Evolutionary conservation across 2,888 invertebrate species (phyloP).

Genomic region (Antitype chi): DNA sequence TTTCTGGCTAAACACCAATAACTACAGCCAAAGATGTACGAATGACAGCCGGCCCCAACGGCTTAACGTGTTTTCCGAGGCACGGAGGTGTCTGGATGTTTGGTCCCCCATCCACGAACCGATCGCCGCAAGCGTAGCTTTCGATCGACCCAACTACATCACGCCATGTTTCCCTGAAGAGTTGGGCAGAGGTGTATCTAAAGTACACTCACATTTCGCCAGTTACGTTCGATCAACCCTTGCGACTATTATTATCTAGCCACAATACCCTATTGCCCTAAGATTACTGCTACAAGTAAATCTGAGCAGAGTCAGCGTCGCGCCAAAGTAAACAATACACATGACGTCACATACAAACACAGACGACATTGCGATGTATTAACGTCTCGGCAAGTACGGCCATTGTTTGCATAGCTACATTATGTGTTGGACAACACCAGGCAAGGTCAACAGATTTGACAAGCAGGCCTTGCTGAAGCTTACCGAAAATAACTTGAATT

Average conservation of each 20-base stretch:
- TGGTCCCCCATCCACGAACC: neutral
- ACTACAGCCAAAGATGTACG: neutral
- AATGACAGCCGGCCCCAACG: neutral
- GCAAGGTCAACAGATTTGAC: slow-evolving; percentile 44
- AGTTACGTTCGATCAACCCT: neutral
- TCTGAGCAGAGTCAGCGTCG: slow-evolving; percentile 25
- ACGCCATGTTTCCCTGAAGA: too few species aligned
- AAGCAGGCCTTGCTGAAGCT: slow-evolving; percentile 32
- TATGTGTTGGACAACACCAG: slow-evolving; percentile 26
- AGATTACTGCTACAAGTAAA: slow-evolving; percentile 18
- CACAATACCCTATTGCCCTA: neutral
- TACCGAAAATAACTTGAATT: slow-evolving; percentile 20
- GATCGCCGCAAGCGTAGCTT: neutral
- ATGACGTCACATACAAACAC: slow-evolving; percentile 55
- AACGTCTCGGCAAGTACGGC: slow-evolving; percentile 21
- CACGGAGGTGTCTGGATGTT: neutral
- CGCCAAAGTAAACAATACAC: slow-evolving; percentile 35
- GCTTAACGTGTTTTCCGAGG: neutral
- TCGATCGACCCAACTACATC: too few species aligned
- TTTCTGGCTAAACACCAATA: neutral
- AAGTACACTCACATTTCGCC: too few species aligned
- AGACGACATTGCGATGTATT: slow-evolving; percentile 54
- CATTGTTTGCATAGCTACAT: slow-evolving; percentile 43
- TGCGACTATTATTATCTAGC: neutral
- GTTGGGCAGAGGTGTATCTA: too few species aligned